Evolutionary conservation across 1,140 invertebrate genomes (phyloP), one percentile per base, ranked within the genome.

Genomic region (Notospermus geniculatus): DNA sequence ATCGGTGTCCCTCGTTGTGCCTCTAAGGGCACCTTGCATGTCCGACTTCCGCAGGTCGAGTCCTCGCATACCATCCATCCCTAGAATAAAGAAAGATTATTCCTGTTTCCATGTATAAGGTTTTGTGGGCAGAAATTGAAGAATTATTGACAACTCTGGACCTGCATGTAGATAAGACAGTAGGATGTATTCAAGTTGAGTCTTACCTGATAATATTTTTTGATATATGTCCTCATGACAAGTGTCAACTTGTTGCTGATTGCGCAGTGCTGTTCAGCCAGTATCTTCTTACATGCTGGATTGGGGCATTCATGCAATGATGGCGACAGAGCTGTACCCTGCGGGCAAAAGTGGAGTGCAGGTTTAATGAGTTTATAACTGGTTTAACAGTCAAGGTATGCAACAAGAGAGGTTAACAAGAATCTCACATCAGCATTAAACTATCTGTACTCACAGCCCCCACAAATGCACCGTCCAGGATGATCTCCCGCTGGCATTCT

Each of bases 61-160:
- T 95, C 92, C 78, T 96, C 93, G 78, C 95, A 97, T 17, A 89
- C 87, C 70, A 95, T 73, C 86, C 88, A 88, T 54, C 88, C 87
- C 83, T 85, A 62, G 27, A 72, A 73, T 28, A 45, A 22, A 28
- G n/a, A n/a, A n/a, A n/a, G n/a, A n/a, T n/a, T n/a, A n/a, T n/a
- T n/a, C n/a, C n/a, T n/a, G n/a, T n/a, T n/a, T n/a, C n/a, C n/a
- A n/a, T n/a, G n/a, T n/a, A n/a, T n/a, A n/a, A n/a, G n/a, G n/a
- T n/a, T n/a, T n/a, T n/a, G n/a, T n/a, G n/a, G n/a, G n/a, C n/a
- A n/a, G n/a, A n/a, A n/a, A n/a, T n/a, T n/a, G n/a, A n/a, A n/a
- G n/a, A n/a, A n/a, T n/a, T n/a, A n/a, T n/a, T n/a, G n/a, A n/a
- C n/a, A n/a, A n/a, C n/a, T n/a, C n/a, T n/a, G n/a, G n/a, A n/a